Conservation (phyloP, 2,113 vertebrate genomes). For the Heloderma charlesbogerti region DNA sequence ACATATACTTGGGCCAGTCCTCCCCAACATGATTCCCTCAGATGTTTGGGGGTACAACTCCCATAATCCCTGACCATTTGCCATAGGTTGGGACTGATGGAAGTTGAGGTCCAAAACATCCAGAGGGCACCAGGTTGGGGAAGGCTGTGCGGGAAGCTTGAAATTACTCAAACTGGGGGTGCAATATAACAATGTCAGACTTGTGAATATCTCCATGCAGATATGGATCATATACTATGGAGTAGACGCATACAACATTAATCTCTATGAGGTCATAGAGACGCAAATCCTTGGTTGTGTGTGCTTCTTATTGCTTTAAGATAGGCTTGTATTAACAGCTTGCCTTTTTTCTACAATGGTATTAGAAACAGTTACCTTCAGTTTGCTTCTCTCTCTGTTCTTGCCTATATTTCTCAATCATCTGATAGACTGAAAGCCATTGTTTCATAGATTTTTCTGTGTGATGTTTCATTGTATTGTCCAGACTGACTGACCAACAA, state of each 20-base stretch:
- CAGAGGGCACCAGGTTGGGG: no score
- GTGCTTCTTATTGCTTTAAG: not conserved
- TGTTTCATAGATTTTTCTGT: constrained; percentile 88
- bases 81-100: no score
- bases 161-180: not conserved
- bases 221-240: not conserved
- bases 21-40: no score
- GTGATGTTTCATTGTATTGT: constrained; percentile 88
- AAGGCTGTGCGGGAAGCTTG: not conserved
- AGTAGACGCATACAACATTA: not conserved
- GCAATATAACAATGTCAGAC: not conserved
- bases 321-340: not conserved
- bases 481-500: constrained; percentile 95
- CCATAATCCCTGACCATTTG: no score
- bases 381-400: constrained; percentile 74
- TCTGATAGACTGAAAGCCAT: constrained; percentile 98
- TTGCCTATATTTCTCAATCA: constrained; percentile 88
- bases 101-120: no score
- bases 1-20: not conserved
- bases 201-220: not conserved
- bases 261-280: not conserved
- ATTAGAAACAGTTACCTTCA: constrained; percentile 73
- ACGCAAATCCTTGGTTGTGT: not conserved
- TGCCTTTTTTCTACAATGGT: not conserved
- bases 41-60: no score